Evolutionary conservation across 2,797 vertebrate species (phyloP).

Genomic region (Micropoecilia bifurca): DNA sequence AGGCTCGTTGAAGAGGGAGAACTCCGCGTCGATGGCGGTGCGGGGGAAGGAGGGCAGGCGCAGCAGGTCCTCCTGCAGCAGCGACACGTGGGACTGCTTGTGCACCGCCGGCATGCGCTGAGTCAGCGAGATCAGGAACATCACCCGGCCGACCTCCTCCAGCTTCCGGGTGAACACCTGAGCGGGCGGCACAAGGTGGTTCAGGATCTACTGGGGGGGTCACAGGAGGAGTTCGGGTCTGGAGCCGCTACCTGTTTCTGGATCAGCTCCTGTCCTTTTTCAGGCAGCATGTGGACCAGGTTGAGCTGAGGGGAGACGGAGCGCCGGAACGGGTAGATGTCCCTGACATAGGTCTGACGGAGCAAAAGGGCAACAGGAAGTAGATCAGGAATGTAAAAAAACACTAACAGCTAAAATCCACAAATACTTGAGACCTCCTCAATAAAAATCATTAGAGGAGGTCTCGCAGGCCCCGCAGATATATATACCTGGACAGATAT

Average conservation of each 20-base stretch:
- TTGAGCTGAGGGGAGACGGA: slow-evolving; percentile 98
- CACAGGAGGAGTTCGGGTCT: not conserved
- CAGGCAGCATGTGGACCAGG: slow-evolving; percentile 96
- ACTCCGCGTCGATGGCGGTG: slow-evolving; percentile 96
- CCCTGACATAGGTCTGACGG: slow-evolving; percentile 94
- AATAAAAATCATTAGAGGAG: too few species aligned
- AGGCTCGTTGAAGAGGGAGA: slow-evolving; percentile 94
- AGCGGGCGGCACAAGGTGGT: not conserved
- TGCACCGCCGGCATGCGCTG: slow-evolving; percentile 94
- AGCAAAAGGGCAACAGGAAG: not conserved
- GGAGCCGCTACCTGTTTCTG: slow-evolving; percentile 90
- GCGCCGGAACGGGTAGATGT: slow-evolving; percentile 97
- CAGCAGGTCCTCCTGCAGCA: slow-evolving; percentile 97
- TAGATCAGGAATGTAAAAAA: not conserved
- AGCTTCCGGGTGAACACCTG: slow-evolving; percentile 98
- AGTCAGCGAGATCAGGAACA: slow-evolving; percentile 96
- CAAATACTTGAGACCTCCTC: too few species aligned
- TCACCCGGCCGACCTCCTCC: slow-evolving; percentile 94
- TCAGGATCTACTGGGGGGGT: not conserved
- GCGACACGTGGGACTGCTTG: slow-evolving; percentile 97
- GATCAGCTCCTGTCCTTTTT: slow-evolving; percentile 98
- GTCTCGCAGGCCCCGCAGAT: too few species aligned
- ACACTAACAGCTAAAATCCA: not conserved
- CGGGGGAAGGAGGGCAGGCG: slow-evolving; percentile 96
- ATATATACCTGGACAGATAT: too few species aligned